Evolutionary conservation across 2,888 invertebrate genomes (phyloP), one percentile per base, ranked within the genome.

Genomic region (Caenorhabditis doughertyi): DNA sequence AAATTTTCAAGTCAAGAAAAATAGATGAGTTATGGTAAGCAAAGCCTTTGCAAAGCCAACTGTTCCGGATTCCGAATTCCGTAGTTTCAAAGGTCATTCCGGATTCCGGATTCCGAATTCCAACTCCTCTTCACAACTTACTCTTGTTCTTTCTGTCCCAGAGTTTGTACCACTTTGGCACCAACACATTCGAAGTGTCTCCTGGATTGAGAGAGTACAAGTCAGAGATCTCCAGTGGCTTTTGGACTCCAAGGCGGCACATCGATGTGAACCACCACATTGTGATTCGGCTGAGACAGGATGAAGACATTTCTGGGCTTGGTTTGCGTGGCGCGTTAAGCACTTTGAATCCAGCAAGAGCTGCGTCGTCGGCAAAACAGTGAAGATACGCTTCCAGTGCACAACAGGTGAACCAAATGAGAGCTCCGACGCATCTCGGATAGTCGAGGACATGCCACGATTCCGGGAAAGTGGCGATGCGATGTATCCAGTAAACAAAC

Each of bases 231-330:
- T 90, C 91, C 65, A 91, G 65, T 9, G 91, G 90, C 70, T 90
- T 91, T 16, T 82, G 53, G 51, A 86, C 83, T 8, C 91, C 91
- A 13, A 88, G 83, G n/a, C 81, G 74, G 73, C 90, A 91, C 58
- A 91, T 68, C 18, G 73, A 44, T 64, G 89, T 96, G 92, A 97
- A 97, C 98, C 98, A 98, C 89, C 95, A 94, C 92, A 96, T 97
- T 3, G 95, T 94, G 29, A 97, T 93, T 72, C 95, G 94, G 21
- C 96, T 96, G 7, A 96, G 94, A 92, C 96, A 97, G 71, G 97
- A 96, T 29, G 96, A 94, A 25, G 94, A 93, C 81, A 94, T 94
- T 92, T 98, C 97, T 23, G 97, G 97, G 92, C 97, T 97, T 91
- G 95, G 95, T 91, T 95, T 95, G 47, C 44, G 64, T 18, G 64